Evolutionary conservation across 2,113 vertebrate genomes (phyloP).

Genomic region (Alouatta palliata): DNA sequence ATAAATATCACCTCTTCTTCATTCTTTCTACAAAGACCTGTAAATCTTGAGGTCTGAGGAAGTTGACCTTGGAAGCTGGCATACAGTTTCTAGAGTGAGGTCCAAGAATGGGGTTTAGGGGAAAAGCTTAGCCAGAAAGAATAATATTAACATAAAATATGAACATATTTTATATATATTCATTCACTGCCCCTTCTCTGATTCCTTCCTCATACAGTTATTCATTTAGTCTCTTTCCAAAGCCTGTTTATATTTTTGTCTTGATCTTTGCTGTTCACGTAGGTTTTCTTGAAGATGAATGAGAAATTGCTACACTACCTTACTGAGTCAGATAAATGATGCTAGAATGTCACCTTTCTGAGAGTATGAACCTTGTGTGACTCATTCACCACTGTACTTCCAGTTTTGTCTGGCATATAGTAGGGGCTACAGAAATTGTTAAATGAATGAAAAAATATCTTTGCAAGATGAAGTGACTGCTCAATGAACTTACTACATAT

Average conservation of each 20-base stretch:
- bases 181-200: not conserved
- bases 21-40: not conserved
- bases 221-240: conserved; percentile 37
- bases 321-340: not conserved
- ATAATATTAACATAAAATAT: not conserved
- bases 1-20: not conserved
- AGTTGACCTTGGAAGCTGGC: not conserved
- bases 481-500: not conserved
- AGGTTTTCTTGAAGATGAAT: not conserved
- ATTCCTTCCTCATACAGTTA: not conserved
- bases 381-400: not conserved
- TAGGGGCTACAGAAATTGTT: conserved; percentile 36
- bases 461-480: conserved; percentile 33
- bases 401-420: not conserved
- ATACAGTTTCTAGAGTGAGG: not conserved
- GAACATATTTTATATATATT: not conserved
- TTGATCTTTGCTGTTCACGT: conserved; percentile 7
- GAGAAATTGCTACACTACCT: not conserved
- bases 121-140: not conserved
- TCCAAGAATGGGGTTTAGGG: not conserved
- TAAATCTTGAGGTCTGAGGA: conserved; percentile 29
- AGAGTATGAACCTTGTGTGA: not conserved
- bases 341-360: not conserved
- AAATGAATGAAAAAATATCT: conserved; percentile 31
- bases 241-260: conserved; percentile 15